A percentile compares a stretch with the other conserved stretches of the same genome.
Conservation (phyloP, 2,113 vertebrate species). For the Gymnorhina tibicen region DNA sequence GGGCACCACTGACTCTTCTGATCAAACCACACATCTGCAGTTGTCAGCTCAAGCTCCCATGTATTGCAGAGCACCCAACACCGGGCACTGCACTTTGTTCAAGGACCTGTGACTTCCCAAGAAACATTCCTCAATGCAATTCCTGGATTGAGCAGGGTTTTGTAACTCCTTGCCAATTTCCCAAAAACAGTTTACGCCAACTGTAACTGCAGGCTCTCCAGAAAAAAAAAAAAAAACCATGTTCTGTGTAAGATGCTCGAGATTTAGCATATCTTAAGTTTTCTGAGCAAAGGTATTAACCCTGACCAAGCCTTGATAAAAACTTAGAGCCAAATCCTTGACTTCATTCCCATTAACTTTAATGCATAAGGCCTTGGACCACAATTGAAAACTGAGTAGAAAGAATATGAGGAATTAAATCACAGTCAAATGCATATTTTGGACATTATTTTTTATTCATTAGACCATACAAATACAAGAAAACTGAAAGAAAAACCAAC, state of each 20-base stretch:
- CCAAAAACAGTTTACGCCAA: not conserved
- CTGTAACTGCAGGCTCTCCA: not conserved
- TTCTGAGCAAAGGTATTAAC: not conserved
- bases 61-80: not conserved
- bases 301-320: not conserved
- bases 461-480: not conserved
- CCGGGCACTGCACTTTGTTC: rapidly evolving
- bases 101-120: not conserved
- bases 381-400: not conserved
- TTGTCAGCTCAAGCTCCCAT: not conserved
- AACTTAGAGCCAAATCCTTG: not conserved
- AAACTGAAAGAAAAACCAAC: not conserved
- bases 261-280: not conserved
- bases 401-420: not conserved
- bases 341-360: not conserved
- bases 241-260: not conserved
- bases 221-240: not conserved
- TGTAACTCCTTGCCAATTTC: not conserved
- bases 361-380: not conserved
- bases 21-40: not conserved
- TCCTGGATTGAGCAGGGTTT: not conserved
- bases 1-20: not conserved
- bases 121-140: not conserved
- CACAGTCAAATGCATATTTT: not conserved
- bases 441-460: not conserved